Evolutionary conservation across 2,888 invertebrate species (phyloP), one percentile per base, ranked within the genome.

Genomic region (Conomelus anceps): DNA sequence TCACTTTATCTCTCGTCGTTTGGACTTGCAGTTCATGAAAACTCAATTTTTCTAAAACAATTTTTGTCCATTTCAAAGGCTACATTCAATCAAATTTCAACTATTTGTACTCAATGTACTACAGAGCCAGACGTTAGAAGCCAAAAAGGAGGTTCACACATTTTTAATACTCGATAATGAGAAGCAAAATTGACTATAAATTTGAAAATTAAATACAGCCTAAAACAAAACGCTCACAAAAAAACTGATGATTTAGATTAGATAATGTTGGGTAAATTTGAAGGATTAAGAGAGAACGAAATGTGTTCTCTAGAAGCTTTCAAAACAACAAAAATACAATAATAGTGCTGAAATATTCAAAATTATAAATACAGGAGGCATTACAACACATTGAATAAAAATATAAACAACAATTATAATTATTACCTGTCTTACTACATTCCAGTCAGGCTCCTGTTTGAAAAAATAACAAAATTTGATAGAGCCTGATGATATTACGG

Each of bases 391-490:
- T 24, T n/a, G n/a, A n/a, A n/a, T n/a, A n/a, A n/a, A n/a, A n/a
- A n/a, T n/a, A n/a, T n/a, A n/a, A n/a, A n/a, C n/a, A n/a, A n/a
- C n/a, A n/a, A 20, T 26, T 20, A 88, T 13, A 22, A 89, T 22
- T 22, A 20, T 29, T 91, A 91, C 91, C 91, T 91, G 91, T 88
- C 91, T 91, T 89, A 91, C 90, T 87, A 91, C 90, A 90, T 90
- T 90, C 91, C 91, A 91, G 87, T 91, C 89, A 89, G 91, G 91
- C 90, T 91, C 91, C 91, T 91, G 91, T 22, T 88, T 90, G 91
- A 90, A 89, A 89, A 87, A 89, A 86, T 86, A 89, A 90, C 22
- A 86, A 86, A 86, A 24, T 86, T 86, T 86, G 29, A 26, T 86
- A 23, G 63, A 63, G n/a, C 63, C 63, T 63, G n/a, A 63, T n/a